Base-by-base conservation (phyloP, 2,888 invertebrate genomes). In the Perizoma affinitatum region DNA sequence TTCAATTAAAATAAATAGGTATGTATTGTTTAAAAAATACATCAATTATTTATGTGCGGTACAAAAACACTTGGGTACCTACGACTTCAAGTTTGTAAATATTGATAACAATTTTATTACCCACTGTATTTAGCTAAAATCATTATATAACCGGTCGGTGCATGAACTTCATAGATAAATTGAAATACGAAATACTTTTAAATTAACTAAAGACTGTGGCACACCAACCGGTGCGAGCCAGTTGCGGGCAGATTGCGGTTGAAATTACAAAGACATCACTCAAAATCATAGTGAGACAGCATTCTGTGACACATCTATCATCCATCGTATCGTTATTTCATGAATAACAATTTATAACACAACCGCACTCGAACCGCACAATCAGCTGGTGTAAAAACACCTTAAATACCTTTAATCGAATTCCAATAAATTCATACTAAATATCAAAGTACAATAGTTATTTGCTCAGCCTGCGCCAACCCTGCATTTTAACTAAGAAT, bases 401-500 rank as follows among this genome's bases (percentile, higher is more conserved):
- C 38, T 43, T 51, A 40, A 44, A 52, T 57, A 44, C 11, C 44
- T 61, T 68, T 61, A 46, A 67, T 65, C 54, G 61, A 64, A 63
- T 42, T 60, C 54, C 57, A 65, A 72, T 74, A 61, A 67, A 69
- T 67, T 61, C 57, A 61, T 61, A 63, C 43, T 59, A 64, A 71
- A 70, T 63, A 68, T 53, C 40, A 58, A 49, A 58, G 58, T 49
- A 33, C 43, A 53, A 51, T 51, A 65, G 55, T 40, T 53, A 58
- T 73, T 75, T 67, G 64, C 42, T 35, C 72, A 76, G 60, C 62
- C 62, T 54, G 47, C 66, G 69, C 43, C 56, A 50, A 58, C 56
- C 61, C 65, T 67, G 66, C 60, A 69, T 72, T 69, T 61, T 54
- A 68, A 67, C 48, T 43, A 54, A 51, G 49, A 56, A 64, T 67